Evolutionary conservation across 2,888 invertebrate genomes (phyloP), one percentile per base, ranked within the genome.

Genomic region (Nemotelus nigrinus): DNA sequence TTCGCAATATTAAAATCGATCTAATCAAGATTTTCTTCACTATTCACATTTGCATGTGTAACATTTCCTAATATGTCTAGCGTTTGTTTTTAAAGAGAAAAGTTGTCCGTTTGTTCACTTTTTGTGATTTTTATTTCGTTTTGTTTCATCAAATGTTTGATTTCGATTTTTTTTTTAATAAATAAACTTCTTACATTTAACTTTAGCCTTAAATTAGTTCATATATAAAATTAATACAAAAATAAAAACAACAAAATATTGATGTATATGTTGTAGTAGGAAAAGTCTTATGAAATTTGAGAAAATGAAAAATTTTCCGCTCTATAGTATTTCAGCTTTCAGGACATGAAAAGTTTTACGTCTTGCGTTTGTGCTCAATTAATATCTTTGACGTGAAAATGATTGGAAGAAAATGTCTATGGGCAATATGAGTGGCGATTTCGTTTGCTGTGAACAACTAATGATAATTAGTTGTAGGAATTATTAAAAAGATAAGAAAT

Each of bases 41-140:
- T 67, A 10, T 68, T 47, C 41, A 68, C 41, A 68, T 5, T 68
- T 48, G 8, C 48, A 39, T 10, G 2, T 65, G 10, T 8, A 10
- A 43, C 45, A 44, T n/a, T 71, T 71, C 45, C 3, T 57, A n/a
- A n/a, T 71, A 70, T 10, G 48, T 45, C n/a, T 58, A 57, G 55
- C 2, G 3, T 58, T 72, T 41, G 53, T 45, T 57, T 45, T 39
- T 58, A 55, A 45, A 10, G 44, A 71, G 44, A 57, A 3, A 71
- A 71, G 6, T 39, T 39, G 5, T 45, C 2, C 10, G 58, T 7
- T 50, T 80, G 79, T 80, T 75, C 77, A 74, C 70, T 77, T 65
- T 78, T 75, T 64, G 48, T 74, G 5, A 64, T 78, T 71, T 65
- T 58, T 78, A 70, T 60, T 53, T 63, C 65, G 60, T 60, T 72